A percentile compares a stretch with the other conserved stretches of the same genome.
phyloP scores from a whole-genome alignment of 2,888 invertebrate genomes.

The Leptinotarsa tumamoca region DNA sequence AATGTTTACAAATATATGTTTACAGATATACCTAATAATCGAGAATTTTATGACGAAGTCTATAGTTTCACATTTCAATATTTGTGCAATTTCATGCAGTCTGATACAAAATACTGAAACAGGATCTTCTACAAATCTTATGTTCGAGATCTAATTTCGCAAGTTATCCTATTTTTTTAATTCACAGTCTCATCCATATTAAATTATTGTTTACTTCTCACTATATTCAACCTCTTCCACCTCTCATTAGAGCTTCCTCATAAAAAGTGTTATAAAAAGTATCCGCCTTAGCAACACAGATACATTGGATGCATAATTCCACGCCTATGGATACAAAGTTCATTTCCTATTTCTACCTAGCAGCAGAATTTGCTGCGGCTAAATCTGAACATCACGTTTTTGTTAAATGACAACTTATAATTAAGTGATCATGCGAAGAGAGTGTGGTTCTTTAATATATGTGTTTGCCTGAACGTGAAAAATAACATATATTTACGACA shows the following conservation, averaged over 20 bases:
- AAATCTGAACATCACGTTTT: slow-evolving; percentile 22
- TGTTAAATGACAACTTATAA: slow-evolving; percentile 26
- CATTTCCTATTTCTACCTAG: slow-evolving; percentile 19
- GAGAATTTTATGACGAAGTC: too few relatives aligned
- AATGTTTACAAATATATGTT: too few relatives aligned
- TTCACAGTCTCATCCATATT: too few relatives aligned
- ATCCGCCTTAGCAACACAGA: neutral
- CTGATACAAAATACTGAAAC: too few relatives aligned
- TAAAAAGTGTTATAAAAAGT: neutral
- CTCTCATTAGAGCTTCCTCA: neutral
- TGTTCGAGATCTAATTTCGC: too few relatives aligned
- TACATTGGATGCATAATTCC: neutral
- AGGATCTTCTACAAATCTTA: too few relatives aligned
- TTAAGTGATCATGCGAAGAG: slow-evolving; percentile 22
- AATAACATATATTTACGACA: slow-evolving; percentile 23
- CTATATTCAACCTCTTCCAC: neutral
- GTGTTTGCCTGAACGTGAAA: slow-evolving; percentile 19
- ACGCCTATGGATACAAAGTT: slow-evolving; percentile 20
- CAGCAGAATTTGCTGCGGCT: neutral
- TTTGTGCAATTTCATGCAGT: too few relatives aligned
- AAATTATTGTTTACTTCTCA: too few relatives aligned
- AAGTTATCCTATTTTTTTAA: too few relatives aligned
- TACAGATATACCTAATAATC: too few relatives aligned
- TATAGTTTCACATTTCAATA: too few relatives aligned
- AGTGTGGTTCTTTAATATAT: slow-evolving; percentile 21